Evolutionary conservation across 2,888 invertebrate species (phyloP), one percentile per base, ranked within the genome.

Genomic region (Limnephilus rhombicus): DNA sequence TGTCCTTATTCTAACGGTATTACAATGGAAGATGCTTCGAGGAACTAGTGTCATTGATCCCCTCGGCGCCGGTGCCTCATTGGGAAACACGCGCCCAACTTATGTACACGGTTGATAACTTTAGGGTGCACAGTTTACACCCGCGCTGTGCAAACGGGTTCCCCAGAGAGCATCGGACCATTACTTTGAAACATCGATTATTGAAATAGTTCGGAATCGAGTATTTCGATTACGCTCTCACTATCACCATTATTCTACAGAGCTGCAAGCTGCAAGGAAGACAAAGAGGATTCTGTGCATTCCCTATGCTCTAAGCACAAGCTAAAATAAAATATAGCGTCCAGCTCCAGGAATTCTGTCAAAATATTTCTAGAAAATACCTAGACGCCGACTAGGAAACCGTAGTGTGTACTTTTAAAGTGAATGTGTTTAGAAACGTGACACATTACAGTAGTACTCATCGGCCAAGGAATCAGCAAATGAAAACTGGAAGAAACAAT

Each of bases 231-330:
- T 68, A 68, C 9, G 68, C 68, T 24, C 68, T n/a, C 68, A 68
- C n/a, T n/a, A 68, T 49, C 3, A 15, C 49, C 13, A 49, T 15
- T 49, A 49, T 68, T 68, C 24, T n/a, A n/a, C 9, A n/a, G 18
- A 68, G 68, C 24, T 24, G 24, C 83, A 37, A 68, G 68, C 24
- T 24, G 24, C 83, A 37, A 45, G 11, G n/a, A 49, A 45, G 86
- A 86, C 49, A 86, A 86, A 86, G 86, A n/a, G n/a, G n/a, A 86
- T 86, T 86, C 86, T 86, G n/a, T 29, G 13, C 86, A 86, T 86
- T 49, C 86, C 29, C 12, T 3, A 45, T n/a, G 29, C 49, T 24
- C n/a, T 86, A 45, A 86, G 86, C 24, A 86, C 3, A 68, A 41
- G 15, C 86, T 45, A 49, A 86, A 86, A 86, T 86, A 86, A 86